Conservation (phyloP, 2,113 vertebrate genomes). For the Oxygymnocypris stewartii region DNA sequence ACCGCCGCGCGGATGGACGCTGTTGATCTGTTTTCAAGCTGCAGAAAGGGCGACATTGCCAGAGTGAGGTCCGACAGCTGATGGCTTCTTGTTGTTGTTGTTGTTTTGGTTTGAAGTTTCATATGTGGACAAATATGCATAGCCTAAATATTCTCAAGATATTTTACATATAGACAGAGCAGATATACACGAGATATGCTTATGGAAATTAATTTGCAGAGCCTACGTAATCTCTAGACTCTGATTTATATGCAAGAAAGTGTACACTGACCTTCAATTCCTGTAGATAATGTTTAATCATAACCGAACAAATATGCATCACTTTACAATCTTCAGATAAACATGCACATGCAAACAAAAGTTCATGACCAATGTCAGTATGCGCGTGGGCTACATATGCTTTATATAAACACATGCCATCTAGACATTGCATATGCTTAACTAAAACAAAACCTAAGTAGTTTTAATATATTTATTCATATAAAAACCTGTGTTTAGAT, state of each 20-base stretch:
- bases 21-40: slow-evolving; percentile 91
- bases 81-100: neutral
- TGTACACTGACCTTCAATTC: no score
- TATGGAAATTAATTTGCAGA: neutral
- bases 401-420: no score
- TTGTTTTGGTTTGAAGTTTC: slow-evolving; percentile 3
- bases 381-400: no score
- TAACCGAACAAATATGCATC: neutral
- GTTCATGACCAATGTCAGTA: neutral
- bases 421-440: no score
- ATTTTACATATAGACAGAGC: neutral
- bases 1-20: slow-evolving; percentile 84
- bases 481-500: neutral
- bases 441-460: no score
- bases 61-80: slow-evolving; percentile 86
- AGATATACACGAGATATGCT: no score
- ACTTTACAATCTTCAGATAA: neutral
- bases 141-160: neutral
- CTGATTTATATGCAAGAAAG: neutral
- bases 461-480: no score
- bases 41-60: slow-evolving; percentile 91
- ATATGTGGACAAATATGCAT: neutral
- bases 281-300: neutral
- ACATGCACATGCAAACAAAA: neutral
- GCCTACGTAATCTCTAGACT: neutral